These are phyloP conservation scores for Columbina picui DNA, from an alignment of 2,113 vertebrate species.

Conservation along the genomic window DNA sequence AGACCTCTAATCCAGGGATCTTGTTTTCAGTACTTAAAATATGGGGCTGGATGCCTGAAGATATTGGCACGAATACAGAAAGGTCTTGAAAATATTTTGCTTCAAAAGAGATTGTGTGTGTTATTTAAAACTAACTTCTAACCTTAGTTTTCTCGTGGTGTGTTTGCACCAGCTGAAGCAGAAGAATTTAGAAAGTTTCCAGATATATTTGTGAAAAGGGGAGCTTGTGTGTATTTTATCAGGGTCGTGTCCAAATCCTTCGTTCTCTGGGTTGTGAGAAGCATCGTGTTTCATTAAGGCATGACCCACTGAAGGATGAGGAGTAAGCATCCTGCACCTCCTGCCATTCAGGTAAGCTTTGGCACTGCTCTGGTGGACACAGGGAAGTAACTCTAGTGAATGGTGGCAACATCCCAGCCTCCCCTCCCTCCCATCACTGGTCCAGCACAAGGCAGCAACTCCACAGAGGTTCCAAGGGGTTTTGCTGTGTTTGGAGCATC, in stretches of 20 bases:
- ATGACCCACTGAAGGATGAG: accelerated
- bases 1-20: background rate
- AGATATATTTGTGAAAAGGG: background rate
- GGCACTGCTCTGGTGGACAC: accelerated
- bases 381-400: background rate
- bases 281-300: accelerated
- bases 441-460: background rate
- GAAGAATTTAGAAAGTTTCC: background rate
- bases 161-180: background rate
- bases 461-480: accelerated
- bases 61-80: background rate
- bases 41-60: background rate
- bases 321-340: background rate
- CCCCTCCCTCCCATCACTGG: accelerated
- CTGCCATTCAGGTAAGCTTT: background rate
- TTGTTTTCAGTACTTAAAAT: background rate
- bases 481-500: background rate
- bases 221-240: background rate
- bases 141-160: accelerated
- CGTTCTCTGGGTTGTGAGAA: background rate
- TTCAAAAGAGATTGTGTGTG: background rate
- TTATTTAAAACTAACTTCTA: background rate
- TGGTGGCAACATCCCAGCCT: background rate
- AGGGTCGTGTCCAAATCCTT: background rate
- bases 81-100: background rate